Evolutionary conservation across 1,140 invertebrate genomes (phyloP).

Genomic region (Pseudomyrmex sp.): DNA sequence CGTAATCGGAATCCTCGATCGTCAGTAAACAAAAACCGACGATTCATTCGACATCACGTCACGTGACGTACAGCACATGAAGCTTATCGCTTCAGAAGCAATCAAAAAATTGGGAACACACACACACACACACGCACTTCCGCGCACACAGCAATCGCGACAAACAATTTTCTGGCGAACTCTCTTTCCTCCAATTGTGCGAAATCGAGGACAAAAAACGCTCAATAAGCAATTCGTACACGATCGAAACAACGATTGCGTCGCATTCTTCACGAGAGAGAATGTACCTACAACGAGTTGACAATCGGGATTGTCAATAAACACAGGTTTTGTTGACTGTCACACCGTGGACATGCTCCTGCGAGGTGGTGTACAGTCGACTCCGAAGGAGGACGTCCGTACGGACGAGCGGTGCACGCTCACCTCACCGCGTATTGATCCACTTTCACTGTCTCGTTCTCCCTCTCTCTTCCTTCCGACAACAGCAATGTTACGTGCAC

Average conservation of each 20-base stretch:
- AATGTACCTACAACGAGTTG: too few relatives aligned
- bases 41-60: neutral
- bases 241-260: neutral
- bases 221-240: neutral
- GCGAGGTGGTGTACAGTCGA: neutral
- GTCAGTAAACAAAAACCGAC: neutral
- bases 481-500: conserved; percentile 19
- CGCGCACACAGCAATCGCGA: neutral
- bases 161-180: too few relatives aligned
- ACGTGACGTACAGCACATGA: neutral
- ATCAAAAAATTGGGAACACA: neutral
- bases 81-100: neutral
- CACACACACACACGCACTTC: neutral
- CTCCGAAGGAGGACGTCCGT: conserved; percentile 6
- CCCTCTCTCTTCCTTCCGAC: conserved; percentile 23
- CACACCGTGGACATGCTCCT: too few relatives aligned
- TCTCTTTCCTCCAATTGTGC: neutral
- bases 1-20: neutral
- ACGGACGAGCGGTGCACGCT: conserved; percentile 61
- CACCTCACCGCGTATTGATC: conserved; percentile 80
- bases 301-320: neutral
- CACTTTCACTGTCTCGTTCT: conserved; percentile 80
- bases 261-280: neutral
- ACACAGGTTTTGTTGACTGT: neutral
- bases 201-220: neutral